These are phyloP conservation scores for Petrocephalus zakoni DNA, from an alignment of 2,113 vertebrate species.

Conservation along the genomic window DNA sequence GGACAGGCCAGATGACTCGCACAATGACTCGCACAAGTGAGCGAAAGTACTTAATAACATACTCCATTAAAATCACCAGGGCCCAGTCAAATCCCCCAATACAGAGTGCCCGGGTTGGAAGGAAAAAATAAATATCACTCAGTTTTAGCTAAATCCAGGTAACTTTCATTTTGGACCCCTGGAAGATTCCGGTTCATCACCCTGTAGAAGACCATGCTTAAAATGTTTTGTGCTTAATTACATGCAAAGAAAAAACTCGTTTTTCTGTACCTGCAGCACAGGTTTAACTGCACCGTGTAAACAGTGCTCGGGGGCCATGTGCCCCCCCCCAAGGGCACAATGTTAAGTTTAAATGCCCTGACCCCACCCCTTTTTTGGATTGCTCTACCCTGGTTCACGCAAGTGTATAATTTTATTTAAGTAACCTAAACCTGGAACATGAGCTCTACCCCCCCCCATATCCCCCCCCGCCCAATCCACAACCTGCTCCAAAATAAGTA, in stretches of 20 bases:
- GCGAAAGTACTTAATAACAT: neutral
- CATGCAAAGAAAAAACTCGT: neutral
- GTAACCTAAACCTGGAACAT: neutral
- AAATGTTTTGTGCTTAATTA: neutral
- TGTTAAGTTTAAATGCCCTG: neutral
- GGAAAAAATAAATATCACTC: neutral
- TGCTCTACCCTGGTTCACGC: slow-evolving; percentile 1
- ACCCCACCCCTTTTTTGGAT: neutral
- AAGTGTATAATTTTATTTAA: neutral
- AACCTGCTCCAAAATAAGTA: neutral
- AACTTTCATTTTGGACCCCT: neutral
- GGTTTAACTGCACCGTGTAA: neutral
- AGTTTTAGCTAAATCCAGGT: neutral
- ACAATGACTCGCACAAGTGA: neutral
- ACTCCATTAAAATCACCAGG: neutral
- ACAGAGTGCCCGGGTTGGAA: neutral
- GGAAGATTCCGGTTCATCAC: neutral
- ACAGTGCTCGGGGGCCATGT: neutral
- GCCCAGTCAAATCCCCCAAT: neutral
- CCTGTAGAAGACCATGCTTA: neutral
- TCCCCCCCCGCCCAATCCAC: neutral
- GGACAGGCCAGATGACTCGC: neutral
- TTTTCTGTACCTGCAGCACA: neutral
- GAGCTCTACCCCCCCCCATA: neutral
- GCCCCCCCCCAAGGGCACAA: neutral